Base-by-base conservation (phyloP, 2,797 vertebrate genomes). In the Morus bassanus region DNA sequence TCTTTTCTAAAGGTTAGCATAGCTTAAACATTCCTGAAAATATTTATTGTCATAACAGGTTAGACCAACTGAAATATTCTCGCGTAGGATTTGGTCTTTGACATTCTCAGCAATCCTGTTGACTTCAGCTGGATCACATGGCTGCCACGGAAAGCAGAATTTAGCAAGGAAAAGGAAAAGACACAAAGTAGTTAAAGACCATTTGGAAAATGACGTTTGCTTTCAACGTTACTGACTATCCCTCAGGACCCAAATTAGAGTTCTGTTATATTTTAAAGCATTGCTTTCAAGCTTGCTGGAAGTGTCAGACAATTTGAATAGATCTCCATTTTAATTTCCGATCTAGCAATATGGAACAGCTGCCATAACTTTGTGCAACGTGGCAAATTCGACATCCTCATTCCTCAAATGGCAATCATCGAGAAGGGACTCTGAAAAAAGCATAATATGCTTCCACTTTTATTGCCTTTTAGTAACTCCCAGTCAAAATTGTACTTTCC, bases 221-320 rank as follows among this genome's bases (percentile, higher is more conserved):
- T 94, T 95, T 93, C 92, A 77, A 18, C 13, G n/a, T 86, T 92
- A 86, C 63, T 76, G 76, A 93, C 91, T 96, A 79, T 92, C 96
- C 83, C 91, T 90, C 76, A 88, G 91, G 95, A 91, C 82, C 54
- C 54, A 84, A 70, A 80, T 91, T 78, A 95, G 89, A 91, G 76
- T 60, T 91, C 88, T 94, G 85, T 84, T 94, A 81, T 82, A 93
- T 90, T 97, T 96, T 95, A 96, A 91, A 96, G 94, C 85, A 59
- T 50, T 92, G 82, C 93, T 96, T 96, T 93, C 74, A 86, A 96
- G 93, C 82, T 91, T 93, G 87, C 69, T 97, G 79, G 45, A 94
- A 96, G 93, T 89, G 93, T 96, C 95, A 96, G 96, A 95, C 92
- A 79, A 92, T 93, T 94, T 95, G 92, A 96, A 89, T 92, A 97